Base-by-base conservation (phyloP, 2,888 invertebrate genomes). In the Hydrotaea cyrtoneurina region DNA sequence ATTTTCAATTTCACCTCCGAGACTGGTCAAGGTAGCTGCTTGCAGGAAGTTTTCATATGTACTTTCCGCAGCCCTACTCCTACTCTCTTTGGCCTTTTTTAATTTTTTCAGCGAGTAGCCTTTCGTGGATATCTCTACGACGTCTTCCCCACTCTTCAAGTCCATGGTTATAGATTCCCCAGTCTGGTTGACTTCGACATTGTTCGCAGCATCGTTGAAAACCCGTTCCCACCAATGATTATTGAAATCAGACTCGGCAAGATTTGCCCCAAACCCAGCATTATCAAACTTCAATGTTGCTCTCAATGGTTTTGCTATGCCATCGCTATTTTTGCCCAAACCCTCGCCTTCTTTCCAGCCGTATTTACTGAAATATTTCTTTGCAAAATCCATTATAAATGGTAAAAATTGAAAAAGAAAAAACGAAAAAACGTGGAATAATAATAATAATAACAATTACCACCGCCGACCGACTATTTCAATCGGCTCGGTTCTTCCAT, bases 151-250 rank as follows among this genome's bases (percentile, higher is more conserved):
- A 8, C 89, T 85, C 81, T 90, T 91, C 0, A 89, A 85, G 15
- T 85, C 84, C 26, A 92, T 87, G 5, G 82, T 87, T 13, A 92
- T 87, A 17, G 87, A 19, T 17, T 87, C 69, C 0, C 90, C 91
- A 11, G 88, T 83, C 17, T 88, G 82, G 74, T 88, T 88, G 78
- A 95, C 94, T 89, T 94, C 93, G 8, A 96, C 93, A 91, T 95
- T 96, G 5, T 93, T 93, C 1, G 95, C 94, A 1, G 96, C 96
- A 88, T 95, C 95, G 89, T 97, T 95, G 89, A 95, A 97, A 10
- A 96, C 93, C 11, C 94, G 94, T 86, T 96, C 95, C 97, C 97
- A 97, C 97, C 97, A 98, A 87, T 96, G 96, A 86, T 96, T 95
- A 0, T 95, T 96, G 89, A 96, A 96, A 88, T 96, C 95, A 11